phyloP scores from a whole-genome alignment of 2,888 invertebrate genomes.

The Drosophila aldrichi region DNA sequence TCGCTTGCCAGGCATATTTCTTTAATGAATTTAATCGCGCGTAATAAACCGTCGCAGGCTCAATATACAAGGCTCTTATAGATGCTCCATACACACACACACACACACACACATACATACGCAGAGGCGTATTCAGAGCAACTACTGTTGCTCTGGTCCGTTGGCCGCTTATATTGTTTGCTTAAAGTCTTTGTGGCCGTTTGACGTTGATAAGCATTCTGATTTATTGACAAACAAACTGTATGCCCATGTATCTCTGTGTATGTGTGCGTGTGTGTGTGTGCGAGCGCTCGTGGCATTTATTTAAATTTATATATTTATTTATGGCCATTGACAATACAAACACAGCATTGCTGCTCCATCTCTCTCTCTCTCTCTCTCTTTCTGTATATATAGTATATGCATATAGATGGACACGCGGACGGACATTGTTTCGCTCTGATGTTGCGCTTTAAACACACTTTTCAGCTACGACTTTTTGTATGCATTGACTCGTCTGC shows the following conservation, averaged over 20 bases:
- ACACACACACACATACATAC: slow-evolving; percentile 7
- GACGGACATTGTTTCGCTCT: slow-evolving; percentile 13
- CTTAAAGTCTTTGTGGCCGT: slow-evolving; percentile 76
- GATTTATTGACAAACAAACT: slow-evolving; percentile 83
- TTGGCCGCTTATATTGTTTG: slow-evolving; percentile 64
- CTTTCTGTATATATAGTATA: background rate
- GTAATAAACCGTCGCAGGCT: slow-evolving; percentile 75
- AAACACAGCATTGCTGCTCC: slow-evolving; percentile 31
- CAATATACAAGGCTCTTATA: slow-evolving; percentile 51
- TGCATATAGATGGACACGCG: slow-evolving; percentile 16
- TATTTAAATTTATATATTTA: slow-evolving; percentile 78
- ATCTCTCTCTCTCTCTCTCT: background rate
- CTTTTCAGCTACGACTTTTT: slow-evolving; percentile 46
- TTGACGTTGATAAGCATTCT: slow-evolving; percentile 82
- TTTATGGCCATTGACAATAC: slow-evolving; percentile 63
- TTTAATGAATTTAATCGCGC: slow-evolving; percentile 83
- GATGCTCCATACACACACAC: slow-evolving; percentile 6
- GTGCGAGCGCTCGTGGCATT: slow-evolving; percentile 51
- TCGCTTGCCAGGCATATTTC: slow-evolving; percentile 62
- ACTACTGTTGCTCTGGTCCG: slow-evolving; percentile 27
- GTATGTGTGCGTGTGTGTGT: slow-evolving; percentile 12
- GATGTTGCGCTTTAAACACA: slow-evolving; percentile 50
- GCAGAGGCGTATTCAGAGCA: slow-evolving; percentile 6
- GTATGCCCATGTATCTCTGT: slow-evolving; percentile 29
- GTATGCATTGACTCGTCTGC: slow-evolving; percentile 59